A percentile compares a stretch with the other conserved stretches of the same genome.
Evolutionary conservation across 2,888 invertebrate genomes (phyloP).

Genomic region (Lissocephala sabroskyi): DNA sequence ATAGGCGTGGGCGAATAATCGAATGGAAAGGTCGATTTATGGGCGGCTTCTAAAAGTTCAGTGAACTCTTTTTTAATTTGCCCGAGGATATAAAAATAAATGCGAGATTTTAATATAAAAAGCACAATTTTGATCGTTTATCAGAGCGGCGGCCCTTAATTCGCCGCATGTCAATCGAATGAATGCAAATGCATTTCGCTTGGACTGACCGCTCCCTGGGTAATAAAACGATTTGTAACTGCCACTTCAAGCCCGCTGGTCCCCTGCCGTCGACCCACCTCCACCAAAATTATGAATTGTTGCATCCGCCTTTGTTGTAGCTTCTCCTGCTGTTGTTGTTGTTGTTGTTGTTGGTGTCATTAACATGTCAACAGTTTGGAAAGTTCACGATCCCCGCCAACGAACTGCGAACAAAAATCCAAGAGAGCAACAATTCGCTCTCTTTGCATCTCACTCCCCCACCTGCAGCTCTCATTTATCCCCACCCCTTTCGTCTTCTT

Average conservation of each 20-base stretch:
- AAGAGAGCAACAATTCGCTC: too few relatives aligned
- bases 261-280: too few relatives aligned
- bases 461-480: too few relatives aligned
- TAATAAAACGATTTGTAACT: constrained; percentile 42
- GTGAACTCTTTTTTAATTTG: constrained; percentile 61
- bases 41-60: too few relatives aligned
- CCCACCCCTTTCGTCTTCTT: too few relatives aligned
- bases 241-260: too few relatives aligned
- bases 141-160: constrained; percentile 58
- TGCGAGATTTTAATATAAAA: too few relatives aligned
- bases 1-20: too few relatives aligned
- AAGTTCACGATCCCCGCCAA: constrained; percentile 37
- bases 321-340: constrained; percentile 36
- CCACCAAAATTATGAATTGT: constrained; percentile 34
- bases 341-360: constrained; percentile 45
- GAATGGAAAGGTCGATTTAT: too few relatives aligned
- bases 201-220: constrained; percentile 43
- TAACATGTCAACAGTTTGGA: constrained; percentile 56
- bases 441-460: too few relatives aligned
- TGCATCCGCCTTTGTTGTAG: constrained; percentile 53
- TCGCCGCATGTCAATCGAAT: constrained; percentile 50
- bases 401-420: too few relatives aligned
- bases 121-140: constrained; percentile 34
- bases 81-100: too few relatives aligned
- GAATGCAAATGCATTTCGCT: constrained; percentile 33